Base-by-base conservation (phyloP, 2,888 invertebrate species). In the Therioaphis trifolii region DNA sequence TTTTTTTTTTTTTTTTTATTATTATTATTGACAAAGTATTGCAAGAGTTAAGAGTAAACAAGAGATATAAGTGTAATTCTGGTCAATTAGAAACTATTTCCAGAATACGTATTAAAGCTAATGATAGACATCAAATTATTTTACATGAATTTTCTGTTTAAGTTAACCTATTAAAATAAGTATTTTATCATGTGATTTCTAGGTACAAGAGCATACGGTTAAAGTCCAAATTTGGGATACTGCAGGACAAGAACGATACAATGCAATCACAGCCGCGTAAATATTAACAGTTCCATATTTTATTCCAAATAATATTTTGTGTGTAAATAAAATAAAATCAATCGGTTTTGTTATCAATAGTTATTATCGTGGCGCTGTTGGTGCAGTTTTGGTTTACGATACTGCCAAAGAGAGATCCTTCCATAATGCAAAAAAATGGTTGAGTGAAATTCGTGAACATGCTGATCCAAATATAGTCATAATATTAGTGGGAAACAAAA, bases 151-250 rank as follows among this genome's bases (percentile, higher is more conserved):
- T n/a, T n/a, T n/a, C n/a, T n/a, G n/a, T n/a, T n/a, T n/a, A n/a
- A n/a, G n/a, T n/a, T n/a, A n/a, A n/a, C n/a, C n/a, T n/a, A n/a
- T n/a, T n/a, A n/a, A n/a, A n/a, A n/a, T n/a, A n/a, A n/a, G n/a
- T n/a, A n/a, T n/a, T n/a, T n/a, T n/a, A n/a, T n/a, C n/a, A n/a
- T n/a, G n/a, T n/a, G n/a, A 58, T 75, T 86, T 88, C 11, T 88
- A 96, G 94, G 97, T 98, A 87, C 99, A 99, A 91, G 96, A 97
- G 71, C 99, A 99, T 92, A 99, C 97, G 87, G 98, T 99, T 90
- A 99, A 99, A 90, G 99, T 99, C 88, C 99, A 99, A 92, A 99
- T 99, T 89, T 99, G 98, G 99, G 97, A 98, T 90, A 98, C 97
- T 86, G 97, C 97, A 85, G 97, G 97, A 1, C 98, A 98, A 90